Percentiles rank a stretch among this genome's conserved stretches.
These are phyloP conservation scores for Silurus asotus DNA, from an alignment of 2,113 vertebrate species.

Conservation along the genomic window DNA sequence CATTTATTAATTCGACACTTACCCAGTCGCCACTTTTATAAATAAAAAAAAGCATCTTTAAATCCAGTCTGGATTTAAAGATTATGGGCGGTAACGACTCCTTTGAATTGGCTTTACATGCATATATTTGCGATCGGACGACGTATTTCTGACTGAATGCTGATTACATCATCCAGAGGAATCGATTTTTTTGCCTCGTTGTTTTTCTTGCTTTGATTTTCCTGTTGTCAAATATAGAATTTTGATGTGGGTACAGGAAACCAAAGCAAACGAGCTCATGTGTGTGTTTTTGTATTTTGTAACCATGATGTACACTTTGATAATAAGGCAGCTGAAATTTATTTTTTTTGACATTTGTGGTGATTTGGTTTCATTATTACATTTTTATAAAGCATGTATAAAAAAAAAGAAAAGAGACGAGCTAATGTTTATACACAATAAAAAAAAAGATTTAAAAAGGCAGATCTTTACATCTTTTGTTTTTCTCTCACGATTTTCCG, in stretches of 20 bases:
- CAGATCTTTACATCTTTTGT: neutral
- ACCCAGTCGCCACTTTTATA: neutral
- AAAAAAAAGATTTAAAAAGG: neutral
- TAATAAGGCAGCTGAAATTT: slow-evolving; percentile 53
- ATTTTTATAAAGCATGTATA: neutral
- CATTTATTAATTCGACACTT: neutral
- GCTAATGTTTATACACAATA: neutral
- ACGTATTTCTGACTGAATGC: neutral
- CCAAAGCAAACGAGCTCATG: neutral
- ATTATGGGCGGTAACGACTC: neutral
- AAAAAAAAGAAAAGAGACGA: neutral
- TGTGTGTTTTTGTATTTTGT: slow-evolving; percentile 37
- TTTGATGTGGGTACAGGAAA: neutral
- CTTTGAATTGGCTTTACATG: neutral
- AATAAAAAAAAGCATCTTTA: neutral
- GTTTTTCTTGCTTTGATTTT: neutral
- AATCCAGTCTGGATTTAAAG: neutral
- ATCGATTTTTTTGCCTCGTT: neutral
- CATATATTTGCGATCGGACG: neutral
- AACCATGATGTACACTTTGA: slow-evolving; percentile 20
- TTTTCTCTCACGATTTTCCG: neutral
- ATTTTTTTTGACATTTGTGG: neutral
- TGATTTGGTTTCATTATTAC: neutral
- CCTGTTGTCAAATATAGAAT: neutral
- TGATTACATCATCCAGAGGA: neutral